These are phyloP conservation scores for Scelioninae gen. 2 DNA, from an alignment of 2,888 invertebrate genomes.

Conservation along the genomic window DNA sequence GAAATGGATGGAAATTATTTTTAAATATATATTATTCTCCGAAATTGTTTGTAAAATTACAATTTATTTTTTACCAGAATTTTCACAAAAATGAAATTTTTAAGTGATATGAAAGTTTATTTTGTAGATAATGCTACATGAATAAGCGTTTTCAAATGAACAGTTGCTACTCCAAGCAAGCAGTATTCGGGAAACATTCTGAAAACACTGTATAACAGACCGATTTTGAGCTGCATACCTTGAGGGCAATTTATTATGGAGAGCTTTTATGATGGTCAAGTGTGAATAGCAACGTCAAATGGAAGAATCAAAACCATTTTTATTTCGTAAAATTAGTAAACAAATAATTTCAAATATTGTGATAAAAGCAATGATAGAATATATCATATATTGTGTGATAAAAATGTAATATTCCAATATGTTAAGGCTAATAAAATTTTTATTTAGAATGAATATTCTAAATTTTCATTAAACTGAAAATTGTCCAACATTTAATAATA, in stretches of 20 bases:
- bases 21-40: no score
- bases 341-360: no score
- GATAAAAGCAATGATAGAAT: no score
- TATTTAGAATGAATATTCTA: no score
- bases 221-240: background rate
- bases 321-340: no score
- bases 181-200: slow-evolving; percentile 3
- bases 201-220: slow-evolving; percentile 3
- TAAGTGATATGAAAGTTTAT: background rate
- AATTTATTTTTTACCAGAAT: no score
- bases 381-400: no score
- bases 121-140: background rate
- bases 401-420: no score
- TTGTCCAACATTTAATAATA: background rate
- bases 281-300: background rate
- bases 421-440: no score
- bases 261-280: slow-evolving; percentile 3
- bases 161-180: slow-evolving; percentile 1
- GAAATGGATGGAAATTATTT: no score
- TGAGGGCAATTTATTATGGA: slow-evolving; percentile 6
- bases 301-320: no score
- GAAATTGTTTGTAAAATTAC: no score
- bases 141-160: background rate
- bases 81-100: background rate
- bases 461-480: background rate